Base-by-base conservation (phyloP, 1,140 invertebrate genomes). In the Eurosta solidaginis region DNA sequence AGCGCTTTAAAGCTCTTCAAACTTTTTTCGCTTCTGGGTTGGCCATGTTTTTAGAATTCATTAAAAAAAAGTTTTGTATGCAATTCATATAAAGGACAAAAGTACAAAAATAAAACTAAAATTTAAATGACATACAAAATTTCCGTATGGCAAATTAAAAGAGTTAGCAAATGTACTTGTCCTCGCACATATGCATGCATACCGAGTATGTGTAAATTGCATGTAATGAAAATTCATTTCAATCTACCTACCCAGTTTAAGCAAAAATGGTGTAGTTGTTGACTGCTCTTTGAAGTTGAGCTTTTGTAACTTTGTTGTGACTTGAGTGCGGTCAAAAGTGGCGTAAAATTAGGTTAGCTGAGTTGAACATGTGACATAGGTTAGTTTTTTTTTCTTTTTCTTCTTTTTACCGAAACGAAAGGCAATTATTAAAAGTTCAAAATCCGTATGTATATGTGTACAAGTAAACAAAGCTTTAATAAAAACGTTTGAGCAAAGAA, bases 331-430 rank as follows among this genome's bases (percentile, higher is more conserved):
- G 14, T 40, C 59, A 40, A 40, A 68, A 68, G 59, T 68, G 33
- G 29, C 59, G 59, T n/a, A 68, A 68, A 68, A 68, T 36, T 68
- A 68, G 59, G 59, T 68, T 68, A 68, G n/a, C 33, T 10, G 29
- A n/a, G n/a, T n/a, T n/a, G n/a, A n/a, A n/a, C n/a, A n/a, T n/a
- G n/a, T n/a, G n/a, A n/a, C n/a, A n/a, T n/a, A n/a, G n/a, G n/a
- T n/a, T n/a, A n/a, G n/a, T n/a, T n/a, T n/a, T n/a, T n/a, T n/a
- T n/a, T n/a, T n/a, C n/a, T n/a, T n/a, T n/a, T n/a, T n/a, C n/a
- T n/a, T n/a, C n/a, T n/a, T n/a, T n/a, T n/a, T n/a, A n/a, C n/a
- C n/a, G n/a, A n/a, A n/a, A n/a, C n/a, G n/a, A n/a, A n/a, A n/a
- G n/a, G n/a, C n/a, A n/a, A n/a, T n/a, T n/a, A n/a, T n/a, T n/a